Conservation (phyloP, 2,113 vertebrate genomes). For the Salvelinus sp. region DNA sequence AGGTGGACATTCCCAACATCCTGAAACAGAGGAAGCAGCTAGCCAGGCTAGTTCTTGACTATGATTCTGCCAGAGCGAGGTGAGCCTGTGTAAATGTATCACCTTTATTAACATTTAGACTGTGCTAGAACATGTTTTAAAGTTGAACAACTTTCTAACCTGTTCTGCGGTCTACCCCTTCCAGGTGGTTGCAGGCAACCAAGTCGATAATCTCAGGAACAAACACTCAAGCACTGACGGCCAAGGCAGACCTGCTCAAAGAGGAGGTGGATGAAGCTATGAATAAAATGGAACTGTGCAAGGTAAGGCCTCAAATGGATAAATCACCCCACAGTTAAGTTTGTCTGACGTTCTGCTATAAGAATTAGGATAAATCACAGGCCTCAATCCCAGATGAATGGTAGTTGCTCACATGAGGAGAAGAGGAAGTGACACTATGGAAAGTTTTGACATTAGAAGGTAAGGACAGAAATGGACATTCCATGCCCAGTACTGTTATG, state of each 20-base stretch:
- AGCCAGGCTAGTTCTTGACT: conserved; percentile 92
- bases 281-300: conserved; percentile 98
- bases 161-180: background rate
- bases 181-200: conserved; percentile 95
- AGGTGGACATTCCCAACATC: conserved; percentile 97
- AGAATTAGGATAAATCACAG: background rate
- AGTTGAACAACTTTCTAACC: too few relatives aligned
- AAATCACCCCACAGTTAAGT: too few relatives aligned
- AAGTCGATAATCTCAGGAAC: conserved; percentile 93
- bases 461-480: conserved; percentile 6
- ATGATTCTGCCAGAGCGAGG: conserved; percentile 95
- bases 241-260: conserved; percentile 94
- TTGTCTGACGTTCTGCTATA: background rate
- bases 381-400: background rate
- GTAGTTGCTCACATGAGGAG: too few relatives aligned
- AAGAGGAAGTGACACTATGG: background rate
- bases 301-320: conserved; percentile 71
- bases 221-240: conserved; percentile 95
- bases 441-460: background rate
- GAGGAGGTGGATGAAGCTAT: conserved; percentile 98
- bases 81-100: conserved; percentile 48
- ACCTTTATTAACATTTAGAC: too few relatives aligned
- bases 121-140: background rate
- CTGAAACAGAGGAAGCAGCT: conserved; percentile 97
- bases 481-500: background rate